Percentiles rank a stretch among this genome's conserved stretches.
phyloP scores from a whole-genome alignment of 2,888 invertebrate species.

The Acleris literana region DNA sequence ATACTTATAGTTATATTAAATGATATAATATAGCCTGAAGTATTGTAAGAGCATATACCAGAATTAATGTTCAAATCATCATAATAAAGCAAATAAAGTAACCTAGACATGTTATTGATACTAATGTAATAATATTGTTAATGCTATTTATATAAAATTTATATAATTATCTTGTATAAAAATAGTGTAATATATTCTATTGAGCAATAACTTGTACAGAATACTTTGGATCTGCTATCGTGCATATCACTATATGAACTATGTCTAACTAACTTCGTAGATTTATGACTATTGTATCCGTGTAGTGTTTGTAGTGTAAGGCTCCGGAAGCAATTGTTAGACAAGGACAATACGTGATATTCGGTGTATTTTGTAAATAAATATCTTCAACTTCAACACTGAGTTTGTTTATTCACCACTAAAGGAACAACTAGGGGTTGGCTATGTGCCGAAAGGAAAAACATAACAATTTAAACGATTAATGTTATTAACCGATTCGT shows the following conservation, averaged over 20 bases:
- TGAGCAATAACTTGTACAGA: constrained; percentile 2
- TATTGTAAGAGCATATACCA: too few species aligned
- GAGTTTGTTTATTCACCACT: neutral
- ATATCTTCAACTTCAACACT: constrained; percentile 21
- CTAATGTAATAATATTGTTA: too few species aligned
- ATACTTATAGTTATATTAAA: constrained; percentile 2
- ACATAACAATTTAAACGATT: too few species aligned
- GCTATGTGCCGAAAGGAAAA: too few species aligned
- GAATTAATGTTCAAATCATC: too few species aligned
- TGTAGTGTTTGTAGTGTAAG: constrained; percentile 18
- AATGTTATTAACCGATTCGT: too few species aligned
- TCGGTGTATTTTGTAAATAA: constrained; percentile 30
- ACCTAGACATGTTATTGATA: too few species aligned
- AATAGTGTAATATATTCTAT: neutral
- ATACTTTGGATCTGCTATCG: constrained; percentile 9
- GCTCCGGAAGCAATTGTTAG: constrained; percentile 27
- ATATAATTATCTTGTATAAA: too few species aligned
- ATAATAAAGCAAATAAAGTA: too few species aligned
- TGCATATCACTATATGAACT: constrained; percentile 7
- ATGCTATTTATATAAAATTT: too few species aligned
- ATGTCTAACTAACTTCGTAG: constrained; percentile 1
- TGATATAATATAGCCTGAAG: neutral
- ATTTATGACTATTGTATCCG: constrained; percentile 6
- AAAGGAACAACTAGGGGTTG: too few species aligned
- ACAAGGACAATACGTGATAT: constrained; percentile 3